Conservation (phyloP, 2,113 vertebrate species). For the Chloropsis cyanopogon region DNA sequence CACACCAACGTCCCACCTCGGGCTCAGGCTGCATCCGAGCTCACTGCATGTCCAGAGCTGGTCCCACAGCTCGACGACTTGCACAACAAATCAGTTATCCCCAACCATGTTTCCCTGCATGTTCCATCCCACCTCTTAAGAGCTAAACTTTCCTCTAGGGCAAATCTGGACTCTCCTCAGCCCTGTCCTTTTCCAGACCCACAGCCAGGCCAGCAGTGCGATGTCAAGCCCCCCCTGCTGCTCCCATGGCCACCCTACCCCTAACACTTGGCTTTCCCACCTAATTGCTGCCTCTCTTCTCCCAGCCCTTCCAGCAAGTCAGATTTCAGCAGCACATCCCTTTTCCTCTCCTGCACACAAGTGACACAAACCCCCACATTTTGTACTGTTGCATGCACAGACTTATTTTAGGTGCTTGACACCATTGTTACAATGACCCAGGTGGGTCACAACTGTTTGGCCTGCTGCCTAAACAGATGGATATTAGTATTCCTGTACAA, state of each 20-base stretch:
- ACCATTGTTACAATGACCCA: neutral
- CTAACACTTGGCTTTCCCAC: neutral
- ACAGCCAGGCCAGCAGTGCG: neutral
- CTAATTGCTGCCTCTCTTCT: neutral
- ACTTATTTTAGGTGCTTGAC: neutral
- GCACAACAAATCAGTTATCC: too few species aligned
- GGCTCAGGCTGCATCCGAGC: neutral
- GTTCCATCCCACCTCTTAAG: neutral
- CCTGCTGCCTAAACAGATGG: neutral
- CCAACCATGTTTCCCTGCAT: neutral
- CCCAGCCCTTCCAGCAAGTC: neutral
- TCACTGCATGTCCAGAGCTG: neutral
- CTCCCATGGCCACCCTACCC: neutral
- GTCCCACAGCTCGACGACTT: neutral
- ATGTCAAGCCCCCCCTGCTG: neutral
- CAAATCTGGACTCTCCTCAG: neutral
- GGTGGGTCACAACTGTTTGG: neutral
- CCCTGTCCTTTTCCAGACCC: neutral
- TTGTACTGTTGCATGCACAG: neutral
- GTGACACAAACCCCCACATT: neutral
- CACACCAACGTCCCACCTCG: accelerated
- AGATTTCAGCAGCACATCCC: neutral
- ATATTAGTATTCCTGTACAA: neutral
- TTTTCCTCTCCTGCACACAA: neutral
- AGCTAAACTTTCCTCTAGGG: neutral